phyloP scores from a whole-genome alignment of 2,113 vertebrate species.

The Urocolius indicus region DNA sequence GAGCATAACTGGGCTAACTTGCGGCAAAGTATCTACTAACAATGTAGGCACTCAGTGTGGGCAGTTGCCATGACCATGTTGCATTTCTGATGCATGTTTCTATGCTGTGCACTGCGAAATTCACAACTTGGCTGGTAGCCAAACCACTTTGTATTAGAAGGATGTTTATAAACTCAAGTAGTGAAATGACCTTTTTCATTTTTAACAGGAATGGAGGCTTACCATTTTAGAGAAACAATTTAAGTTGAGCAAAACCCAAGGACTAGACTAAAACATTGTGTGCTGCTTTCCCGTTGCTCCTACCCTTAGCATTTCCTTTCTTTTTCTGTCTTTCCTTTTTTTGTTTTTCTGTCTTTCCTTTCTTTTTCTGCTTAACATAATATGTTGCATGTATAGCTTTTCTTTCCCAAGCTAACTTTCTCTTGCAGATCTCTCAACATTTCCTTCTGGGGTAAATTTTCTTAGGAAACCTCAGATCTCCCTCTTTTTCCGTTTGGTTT shows the following conservation, averaged over 20 bases:
- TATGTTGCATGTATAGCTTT: conserved; percentile 1
- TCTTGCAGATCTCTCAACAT: neutral
- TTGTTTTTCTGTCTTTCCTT: conserved; percentile 14
- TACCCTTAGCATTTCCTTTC: neutral
- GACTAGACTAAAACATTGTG: neutral
- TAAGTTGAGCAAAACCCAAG: neutral
- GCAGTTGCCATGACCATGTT: neutral
- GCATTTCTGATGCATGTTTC: conserved; percentile 27
- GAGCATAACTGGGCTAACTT: neutral
- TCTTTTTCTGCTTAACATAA: neutral
- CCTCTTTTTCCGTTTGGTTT: neutral
- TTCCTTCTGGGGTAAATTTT: neutral
- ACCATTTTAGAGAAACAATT: neutral
- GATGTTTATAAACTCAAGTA: neutral
- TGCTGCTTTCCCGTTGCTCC: neutral
- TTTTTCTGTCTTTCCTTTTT: neutral
- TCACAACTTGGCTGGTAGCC: neutral
- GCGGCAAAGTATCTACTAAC: neutral
- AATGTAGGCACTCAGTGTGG: neutral
- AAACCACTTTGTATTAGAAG: neutral
- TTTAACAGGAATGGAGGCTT: neutral
- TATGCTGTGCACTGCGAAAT: neutral
- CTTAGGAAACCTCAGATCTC: neutral
- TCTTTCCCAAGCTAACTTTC: conserved; percentile 5
- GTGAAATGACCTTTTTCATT: neutral